phyloP scores from a whole-genome alignment of 2,113 vertebrate species.

The Sprattus sprattus region DNA sequence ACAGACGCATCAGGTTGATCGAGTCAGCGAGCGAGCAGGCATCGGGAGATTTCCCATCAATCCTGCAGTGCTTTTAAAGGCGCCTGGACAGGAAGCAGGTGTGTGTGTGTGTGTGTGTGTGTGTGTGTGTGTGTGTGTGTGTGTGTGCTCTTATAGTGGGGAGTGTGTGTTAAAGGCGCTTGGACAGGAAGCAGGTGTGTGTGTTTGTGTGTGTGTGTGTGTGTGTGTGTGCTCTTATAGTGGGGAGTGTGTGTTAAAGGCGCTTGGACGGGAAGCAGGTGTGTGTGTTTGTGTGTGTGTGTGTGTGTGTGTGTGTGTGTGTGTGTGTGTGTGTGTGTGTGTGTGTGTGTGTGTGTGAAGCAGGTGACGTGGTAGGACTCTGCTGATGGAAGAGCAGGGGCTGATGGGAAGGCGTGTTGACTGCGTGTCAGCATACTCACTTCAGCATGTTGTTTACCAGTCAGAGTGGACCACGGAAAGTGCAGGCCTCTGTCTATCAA shows the following conservation, averaged over 20 bases:
- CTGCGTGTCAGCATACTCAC: neutral
- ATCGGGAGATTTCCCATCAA: neutral
- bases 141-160: too few species aligned
- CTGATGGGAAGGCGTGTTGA: constrained; percentile 45
- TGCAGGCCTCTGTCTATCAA: neutral
- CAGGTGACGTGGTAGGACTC: constrained; percentile 33
- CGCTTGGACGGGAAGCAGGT: constrained; percentile 43
- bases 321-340: too few species aligned
- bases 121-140: too few species aligned
- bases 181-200: constrained; percentile 46
- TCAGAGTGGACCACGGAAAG: neutral
- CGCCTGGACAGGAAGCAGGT: constrained; percentile 42
- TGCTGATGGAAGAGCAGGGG: constrained; percentile 26
- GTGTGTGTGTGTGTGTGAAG: too few species aligned
- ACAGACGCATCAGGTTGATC: neutral
- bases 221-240: too few species aligned
- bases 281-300: too few species aligned
- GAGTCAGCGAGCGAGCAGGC: neutral
- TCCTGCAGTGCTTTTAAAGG: constrained; percentile 43
- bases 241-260: too few species aligned
- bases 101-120: too few species aligned
- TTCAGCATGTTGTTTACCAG: neutral
- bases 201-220: too few species aligned
- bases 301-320: too few species aligned
- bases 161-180: constrained; percentile 47